Conservation (phyloP, 2,797 vertebrate species). For the Steatocranus sp. region DNA sequence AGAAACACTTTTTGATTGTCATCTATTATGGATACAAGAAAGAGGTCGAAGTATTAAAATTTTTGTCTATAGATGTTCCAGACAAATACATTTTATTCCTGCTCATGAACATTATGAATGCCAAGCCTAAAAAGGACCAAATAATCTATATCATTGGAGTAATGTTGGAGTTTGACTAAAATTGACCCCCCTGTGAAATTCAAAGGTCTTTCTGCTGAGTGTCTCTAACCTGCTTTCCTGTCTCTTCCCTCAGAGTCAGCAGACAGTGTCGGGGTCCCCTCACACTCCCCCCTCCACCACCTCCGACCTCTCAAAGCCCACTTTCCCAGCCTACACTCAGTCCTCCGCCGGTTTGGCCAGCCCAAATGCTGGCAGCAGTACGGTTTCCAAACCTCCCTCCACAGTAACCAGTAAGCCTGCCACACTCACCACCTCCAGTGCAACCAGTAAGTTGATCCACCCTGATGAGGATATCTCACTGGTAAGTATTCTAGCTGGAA, state of each 20-base stretch:
- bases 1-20: not conserved
- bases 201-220: not conserved
- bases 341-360: slow-evolving; percentile 68
- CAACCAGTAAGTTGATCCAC: slow-evolving; percentile 99
- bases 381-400: slow-evolving; percentile 86
- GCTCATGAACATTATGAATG: not conserved
- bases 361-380: slow-evolving; percentile 77
- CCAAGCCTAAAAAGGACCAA: not conserved
- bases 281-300: slow-evolving; percentile 80
- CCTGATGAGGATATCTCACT: slow-evolving; percentile 99
- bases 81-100: not conserved
- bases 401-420: slow-evolving; percentile 97
- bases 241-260: slow-evolving; percentile 78
- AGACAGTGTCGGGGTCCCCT: slow-evolving; percentile 83
- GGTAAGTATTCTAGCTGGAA: slow-evolving; percentile 83
- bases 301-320: slow-evolving; percentile 86
- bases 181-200: not conserved
- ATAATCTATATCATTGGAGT: not conserved
- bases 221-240: not conserved
- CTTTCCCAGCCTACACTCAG: slow-evolving; percentile 93
- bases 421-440: slow-evolving; percentile 95
- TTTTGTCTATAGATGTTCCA: rapidly evolving
- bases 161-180: slow-evolving; percentile 12
- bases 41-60: not conserved
- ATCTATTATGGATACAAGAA: not conserved